Conservation (phyloP, 2,797 vertebrate species). For the Luscinia luscinia region DNA sequence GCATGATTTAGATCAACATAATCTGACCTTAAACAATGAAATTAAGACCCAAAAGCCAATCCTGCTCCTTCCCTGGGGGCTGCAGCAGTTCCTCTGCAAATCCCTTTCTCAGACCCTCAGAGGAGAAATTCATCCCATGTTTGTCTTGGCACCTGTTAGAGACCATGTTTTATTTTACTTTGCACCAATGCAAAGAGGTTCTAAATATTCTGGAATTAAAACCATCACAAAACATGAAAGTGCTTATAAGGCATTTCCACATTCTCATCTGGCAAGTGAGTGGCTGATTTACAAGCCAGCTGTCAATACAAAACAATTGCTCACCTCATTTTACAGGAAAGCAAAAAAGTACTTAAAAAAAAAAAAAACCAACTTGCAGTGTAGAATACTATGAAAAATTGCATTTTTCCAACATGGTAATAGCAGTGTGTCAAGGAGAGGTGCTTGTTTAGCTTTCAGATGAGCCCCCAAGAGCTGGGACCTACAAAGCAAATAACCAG, state of each 20-base stretch:
- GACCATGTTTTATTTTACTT: background rate
- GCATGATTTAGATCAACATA: background rate
- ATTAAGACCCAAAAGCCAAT: slow-evolving; percentile 17
- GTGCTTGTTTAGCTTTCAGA: background rate
- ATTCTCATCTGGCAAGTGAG: background rate
- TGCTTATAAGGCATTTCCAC: slow-evolving; percentile 32
- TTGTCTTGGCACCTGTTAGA: background rate
- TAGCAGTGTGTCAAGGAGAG: background rate
- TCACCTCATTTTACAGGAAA: slow-evolving; percentile 21
- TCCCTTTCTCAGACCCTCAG: background rate
- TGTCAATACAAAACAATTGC: slow-evolving; percentile 23
- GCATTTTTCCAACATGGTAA: background rate
- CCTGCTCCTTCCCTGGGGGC: background rate
- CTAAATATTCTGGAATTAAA: slow-evolving; percentile 23
- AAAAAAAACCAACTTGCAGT: background rate
- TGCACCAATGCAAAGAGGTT: background rate
- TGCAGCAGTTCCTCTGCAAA: background rate
- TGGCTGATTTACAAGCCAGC: slow-evolving; percentile 29
- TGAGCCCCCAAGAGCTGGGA: background rate
- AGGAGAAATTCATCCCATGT: background rate
- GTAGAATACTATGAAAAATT: background rate
- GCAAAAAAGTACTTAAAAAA: background rate
- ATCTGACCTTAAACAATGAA: slow-evolving; percentile 56
- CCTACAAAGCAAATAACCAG: background rate
- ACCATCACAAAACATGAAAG: background rate